phyloP scores from a whole-genome alignment of 1,140 invertebrate genomes.

The Pemphigus obesinymphae region DNA sequence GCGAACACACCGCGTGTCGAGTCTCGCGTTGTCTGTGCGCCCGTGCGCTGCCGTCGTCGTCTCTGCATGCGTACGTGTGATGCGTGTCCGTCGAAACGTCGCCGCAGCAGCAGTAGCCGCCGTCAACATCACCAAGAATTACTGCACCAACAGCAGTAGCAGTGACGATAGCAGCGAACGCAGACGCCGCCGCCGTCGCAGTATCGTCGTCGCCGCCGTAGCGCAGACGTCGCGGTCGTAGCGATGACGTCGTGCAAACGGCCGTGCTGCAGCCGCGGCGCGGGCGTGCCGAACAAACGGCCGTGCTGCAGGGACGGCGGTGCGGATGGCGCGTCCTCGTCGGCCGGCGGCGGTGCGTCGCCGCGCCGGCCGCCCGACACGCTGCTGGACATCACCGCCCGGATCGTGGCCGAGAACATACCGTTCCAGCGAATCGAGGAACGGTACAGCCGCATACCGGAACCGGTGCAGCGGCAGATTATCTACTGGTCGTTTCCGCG shows the following conservation, averaged over 20 bases:
- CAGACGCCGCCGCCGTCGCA: constrained; percentile 36
- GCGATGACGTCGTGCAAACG: constrained; percentile 49
- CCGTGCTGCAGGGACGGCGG: constrained; percentile 35
- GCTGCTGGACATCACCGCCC: constrained; percentile 74
- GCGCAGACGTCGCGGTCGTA: constrained; percentile 54
- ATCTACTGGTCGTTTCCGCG: constrained; percentile 85
- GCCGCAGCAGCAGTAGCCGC: background rate
- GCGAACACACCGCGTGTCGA: background rate
- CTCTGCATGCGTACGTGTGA: constrained; percentile 1
- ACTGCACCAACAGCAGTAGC: background rate
- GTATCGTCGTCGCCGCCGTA: constrained; percentile 52
- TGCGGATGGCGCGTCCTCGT: constrained; percentile 3
- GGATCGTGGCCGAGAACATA: constrained; percentile 75
- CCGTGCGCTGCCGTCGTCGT: background rate
- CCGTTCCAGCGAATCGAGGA: constrained; percentile 83
- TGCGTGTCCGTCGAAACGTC: constrained; percentile 7
- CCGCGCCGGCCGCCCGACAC: constrained; percentile 55
- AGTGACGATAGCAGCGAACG: background rate
- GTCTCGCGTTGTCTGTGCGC: background rate
- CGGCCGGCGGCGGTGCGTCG: background rate
- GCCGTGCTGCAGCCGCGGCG: constrained; percentile 23
- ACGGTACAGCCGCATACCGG: constrained; percentile 77
- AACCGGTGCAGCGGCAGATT: constrained; percentile 78
- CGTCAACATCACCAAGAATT: background rate
- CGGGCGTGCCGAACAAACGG: constrained; percentile 29